These are phyloP conservation scores for Phyllopteryx taeniolatus DNA, from an alignment of 2,113 vertebrate species.

Conservation along the genomic window DNA sequence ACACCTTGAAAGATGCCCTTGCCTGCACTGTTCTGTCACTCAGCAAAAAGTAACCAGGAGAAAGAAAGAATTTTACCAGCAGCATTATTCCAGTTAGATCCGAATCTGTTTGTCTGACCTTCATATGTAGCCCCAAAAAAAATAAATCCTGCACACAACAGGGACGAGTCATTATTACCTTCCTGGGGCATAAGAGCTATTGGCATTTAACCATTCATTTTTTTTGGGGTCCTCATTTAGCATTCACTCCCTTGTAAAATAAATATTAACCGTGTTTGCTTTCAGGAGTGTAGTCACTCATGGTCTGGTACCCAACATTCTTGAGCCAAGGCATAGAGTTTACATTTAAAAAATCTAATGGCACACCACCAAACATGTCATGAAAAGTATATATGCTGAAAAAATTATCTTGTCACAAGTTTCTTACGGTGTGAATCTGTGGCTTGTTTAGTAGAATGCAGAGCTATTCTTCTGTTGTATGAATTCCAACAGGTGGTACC, in stretches of 20 bases:
- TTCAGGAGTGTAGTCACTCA: background rate
- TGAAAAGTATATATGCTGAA: background rate
- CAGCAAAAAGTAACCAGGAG: background rate
- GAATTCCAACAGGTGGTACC: background rate
- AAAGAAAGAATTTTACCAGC: slow-evolving; percentile 5
- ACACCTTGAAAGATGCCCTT: slow-evolving; percentile 10
- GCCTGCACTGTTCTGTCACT: slow-evolving; percentile 4
- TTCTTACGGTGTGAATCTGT: background rate
- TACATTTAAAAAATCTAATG: background rate
- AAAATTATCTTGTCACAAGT: background rate
- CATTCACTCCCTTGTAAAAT: background rate
- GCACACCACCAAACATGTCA: background rate
- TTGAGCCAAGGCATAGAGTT: background rate
- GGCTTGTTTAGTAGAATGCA: background rate
- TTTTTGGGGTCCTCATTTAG: background rate
- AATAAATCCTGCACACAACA: slow-evolving; percentile 1
- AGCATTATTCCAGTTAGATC: background rate
- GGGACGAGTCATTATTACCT: background rate
- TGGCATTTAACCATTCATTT: background rate
- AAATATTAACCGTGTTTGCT: background rate
- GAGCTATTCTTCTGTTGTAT: background rate
- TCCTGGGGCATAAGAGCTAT: background rate
- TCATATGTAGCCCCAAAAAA: background rate
- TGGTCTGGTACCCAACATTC: background rate
- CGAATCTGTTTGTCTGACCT: background rate